Percentiles rank a stretch among this genome's conserved stretches.
These are phyloP conservation scores for Galeopterus variegatus DNA, from an alignment of 2,113 vertebrate genomes.

Conservation along the genomic window DNA sequence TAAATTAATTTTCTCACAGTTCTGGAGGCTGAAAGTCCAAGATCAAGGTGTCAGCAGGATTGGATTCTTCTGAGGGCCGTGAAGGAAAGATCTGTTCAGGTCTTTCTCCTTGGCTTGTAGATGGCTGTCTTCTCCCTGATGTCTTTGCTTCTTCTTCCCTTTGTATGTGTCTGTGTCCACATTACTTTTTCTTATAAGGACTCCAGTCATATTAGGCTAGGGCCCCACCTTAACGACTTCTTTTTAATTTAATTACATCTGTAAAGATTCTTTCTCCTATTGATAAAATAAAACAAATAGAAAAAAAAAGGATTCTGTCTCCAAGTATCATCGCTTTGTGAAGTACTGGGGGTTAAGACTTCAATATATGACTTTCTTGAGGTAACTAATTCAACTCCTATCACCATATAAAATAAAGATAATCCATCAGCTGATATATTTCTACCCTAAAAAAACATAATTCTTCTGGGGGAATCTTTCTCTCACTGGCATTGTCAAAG, in stretches of 20 bases:
- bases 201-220: not conserved
- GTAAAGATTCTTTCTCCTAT: not conserved
- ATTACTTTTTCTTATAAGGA: not conserved
- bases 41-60: not conserved
- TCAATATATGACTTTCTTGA: not conserved
- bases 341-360: not conserved
- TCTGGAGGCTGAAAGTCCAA: not conserved
- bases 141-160: not conserved
- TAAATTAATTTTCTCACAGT: not conserved
- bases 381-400: not conserved
- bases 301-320: not conserved
- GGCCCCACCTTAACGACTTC: not conserved
- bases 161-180: not conserved
- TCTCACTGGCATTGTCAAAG: not conserved
- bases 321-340: not conserved
- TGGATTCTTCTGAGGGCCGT: not conserved
- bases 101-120: not conserved
- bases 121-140: not conserved
- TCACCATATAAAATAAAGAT: not conserved
- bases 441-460: not conserved
- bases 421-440: not conserved
- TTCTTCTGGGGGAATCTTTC: not conserved
- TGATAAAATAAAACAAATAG: no score
- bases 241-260: slow-evolving; percentile 7
- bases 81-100: not conserved